These are phyloP conservation scores for Actinemys pallida DNA, from an alignment of 2,113 vertebrate species.

Conservation along the genomic window DNA sequence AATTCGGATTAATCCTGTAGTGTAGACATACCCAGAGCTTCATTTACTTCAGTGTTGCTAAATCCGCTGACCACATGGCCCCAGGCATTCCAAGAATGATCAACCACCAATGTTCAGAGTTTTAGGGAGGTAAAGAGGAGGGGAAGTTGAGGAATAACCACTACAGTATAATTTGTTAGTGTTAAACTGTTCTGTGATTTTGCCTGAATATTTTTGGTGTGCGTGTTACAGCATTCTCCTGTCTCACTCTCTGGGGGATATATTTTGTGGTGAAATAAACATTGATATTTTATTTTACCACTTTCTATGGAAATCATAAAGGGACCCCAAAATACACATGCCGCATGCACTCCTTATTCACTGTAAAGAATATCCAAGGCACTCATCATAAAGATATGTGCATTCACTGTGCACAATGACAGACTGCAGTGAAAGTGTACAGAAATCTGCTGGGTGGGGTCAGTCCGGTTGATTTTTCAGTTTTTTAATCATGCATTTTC, in stretches of 20 bases:
- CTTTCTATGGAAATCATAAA: neutral
- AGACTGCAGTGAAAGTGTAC: neutral
- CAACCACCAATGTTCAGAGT: neutral
- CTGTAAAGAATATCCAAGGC: neutral
- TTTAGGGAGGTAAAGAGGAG: neutral
- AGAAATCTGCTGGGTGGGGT: neutral
- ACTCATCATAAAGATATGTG: neutral
- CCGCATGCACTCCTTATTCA: neutral
- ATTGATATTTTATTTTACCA: neutral
- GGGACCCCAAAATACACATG: neutral
- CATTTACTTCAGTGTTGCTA: neutral
- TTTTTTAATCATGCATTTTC: neutral
- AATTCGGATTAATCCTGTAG: no score
- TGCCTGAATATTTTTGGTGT: neutral
- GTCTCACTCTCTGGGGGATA: neutral
- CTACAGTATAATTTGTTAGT: neutral
- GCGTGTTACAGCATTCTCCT: neutral
- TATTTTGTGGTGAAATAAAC: neutral
- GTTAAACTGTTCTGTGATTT: conserved; percentile 49
- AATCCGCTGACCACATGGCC: neutral
- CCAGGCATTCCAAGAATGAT: neutral
- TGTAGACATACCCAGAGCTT: neutral
- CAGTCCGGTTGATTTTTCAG: neutral
- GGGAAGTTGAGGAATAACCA: neutral
- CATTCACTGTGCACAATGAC: neutral